Evolutionary conservation across 2,113 vertebrate genomes (phyloP).

Genomic region (Sisor rabdophorus): DNA sequence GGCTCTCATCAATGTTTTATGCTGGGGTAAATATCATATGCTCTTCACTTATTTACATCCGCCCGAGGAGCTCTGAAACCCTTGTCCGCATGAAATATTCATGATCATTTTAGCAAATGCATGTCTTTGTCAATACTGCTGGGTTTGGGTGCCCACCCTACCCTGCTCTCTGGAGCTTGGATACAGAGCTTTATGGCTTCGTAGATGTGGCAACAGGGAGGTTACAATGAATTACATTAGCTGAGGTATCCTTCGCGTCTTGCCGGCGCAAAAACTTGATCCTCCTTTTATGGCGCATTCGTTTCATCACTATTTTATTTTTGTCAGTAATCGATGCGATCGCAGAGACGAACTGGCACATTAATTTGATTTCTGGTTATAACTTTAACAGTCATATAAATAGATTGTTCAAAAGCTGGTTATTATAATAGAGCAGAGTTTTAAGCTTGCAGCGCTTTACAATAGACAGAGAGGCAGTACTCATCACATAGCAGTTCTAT

Average conservation of each 20-base stretch:
- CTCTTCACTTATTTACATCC: constrained; percentile 83
- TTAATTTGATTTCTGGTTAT: constrained; percentile 53
- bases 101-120: constrained; percentile 73
- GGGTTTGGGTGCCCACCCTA: constrained; percentile 57
- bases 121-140: constrained; percentile 69
- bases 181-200: constrained; percentile 49
- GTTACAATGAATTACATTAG: constrained; percentile 54
- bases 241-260: constrained; percentile 28
- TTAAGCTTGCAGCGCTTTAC: background rate
- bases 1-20: constrained; percentile 78
- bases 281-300: constrained; percentile 61
- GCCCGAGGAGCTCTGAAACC: constrained; percentile 68
- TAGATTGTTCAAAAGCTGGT: background rate
- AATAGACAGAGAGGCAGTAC: background rate
- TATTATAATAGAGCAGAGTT: background rate
- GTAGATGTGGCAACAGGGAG: constrained; percentile 47
- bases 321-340: constrained; percentile 64
- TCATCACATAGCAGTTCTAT: background rate
- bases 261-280: constrained; percentile 53
- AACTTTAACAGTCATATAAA: constrained; percentile 24
- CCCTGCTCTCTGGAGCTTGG: constrained; percentile 31
- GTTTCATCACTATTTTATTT: constrained; percentile 58
- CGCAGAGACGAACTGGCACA: constrained; percentile 45
- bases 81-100: constrained; percentile 79
- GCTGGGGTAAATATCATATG: constrained; percentile 77